These are phyloP conservation scores for Lochmaea crataegi DNA, from an alignment of 2,888 invertebrate species.

Conservation along the genomic window DNA sequence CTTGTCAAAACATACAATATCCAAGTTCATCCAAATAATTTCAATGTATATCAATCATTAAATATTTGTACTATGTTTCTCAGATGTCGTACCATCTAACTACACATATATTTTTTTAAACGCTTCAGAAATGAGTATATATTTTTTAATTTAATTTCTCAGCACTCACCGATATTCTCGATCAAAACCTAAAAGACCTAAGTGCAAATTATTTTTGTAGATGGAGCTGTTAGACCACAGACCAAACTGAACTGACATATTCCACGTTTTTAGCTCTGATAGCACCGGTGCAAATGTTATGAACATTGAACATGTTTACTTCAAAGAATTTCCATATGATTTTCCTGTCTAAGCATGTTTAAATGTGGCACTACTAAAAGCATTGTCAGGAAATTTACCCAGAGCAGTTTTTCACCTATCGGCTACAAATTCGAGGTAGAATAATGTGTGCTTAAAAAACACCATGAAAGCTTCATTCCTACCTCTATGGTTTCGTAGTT, in stretches of 20 bases:
- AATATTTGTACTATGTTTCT: not conserved
- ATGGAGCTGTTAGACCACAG: constrained; percentile 12
- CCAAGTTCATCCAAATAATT: constrained; percentile 24
- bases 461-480: no score
- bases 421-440: no score
- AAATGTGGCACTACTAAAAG: no score
- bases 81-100: not conserved
- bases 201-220: constrained; percentile 7
- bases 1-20: constrained; percentile 24
- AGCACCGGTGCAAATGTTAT: not conserved
- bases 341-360: no score
- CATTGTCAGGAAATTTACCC: no score
- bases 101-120: constrained; percentile 16
- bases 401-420: no score
- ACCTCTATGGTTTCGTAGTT: no score
- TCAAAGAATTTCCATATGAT: no score
- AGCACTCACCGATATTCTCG: constrained; percentile 26
- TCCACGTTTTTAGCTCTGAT: no score
- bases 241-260: not conserved
- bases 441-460: no score
- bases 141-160: constrained; percentile 12
- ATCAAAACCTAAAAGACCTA: constrained; percentile 24
- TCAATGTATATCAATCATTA: not conserved
- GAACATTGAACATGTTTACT: no score
- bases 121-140: not conserved